phyloP scores from a whole-genome alignment of 92 coral and sea anemone species.

The Isaurus tuberculatus region DNA sequence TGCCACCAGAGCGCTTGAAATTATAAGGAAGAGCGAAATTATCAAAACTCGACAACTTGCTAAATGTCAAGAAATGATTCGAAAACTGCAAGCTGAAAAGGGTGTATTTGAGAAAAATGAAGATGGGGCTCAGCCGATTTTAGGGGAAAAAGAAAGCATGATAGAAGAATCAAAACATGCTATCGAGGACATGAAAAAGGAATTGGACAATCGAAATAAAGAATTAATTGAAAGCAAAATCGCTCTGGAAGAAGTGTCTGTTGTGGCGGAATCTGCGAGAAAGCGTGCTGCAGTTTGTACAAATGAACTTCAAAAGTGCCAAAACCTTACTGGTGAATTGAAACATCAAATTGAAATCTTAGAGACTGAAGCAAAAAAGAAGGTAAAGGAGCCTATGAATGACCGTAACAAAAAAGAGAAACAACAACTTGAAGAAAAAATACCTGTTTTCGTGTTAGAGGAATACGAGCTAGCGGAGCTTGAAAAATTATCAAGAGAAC shows the following conservation, averaged over 20 bases:
- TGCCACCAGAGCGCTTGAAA: conserved; percentile 36
- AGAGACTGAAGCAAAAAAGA: conserved; percentile 55
- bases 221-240: conserved; percentile 19
- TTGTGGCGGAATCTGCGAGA: conserved; percentile 21
- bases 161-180: conserved; percentile 7
- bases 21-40: neutral
- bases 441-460: no score
- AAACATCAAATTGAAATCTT: conserved; percentile 56
- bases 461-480: no score
- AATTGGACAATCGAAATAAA: neutral
- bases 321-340: conserved; percentile 52
- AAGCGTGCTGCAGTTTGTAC: conserved; percentile 44
- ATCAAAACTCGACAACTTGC: conserved; percentile 3
- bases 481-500: no score
- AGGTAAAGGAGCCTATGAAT: neutral
- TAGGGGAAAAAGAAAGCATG: conserved; percentile 11
- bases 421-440: no score
- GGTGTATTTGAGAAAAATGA: neutral
- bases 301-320: conserved; percentile 56
- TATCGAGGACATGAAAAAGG: conserved; percentile 39
- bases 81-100: conserved; percentile 21
- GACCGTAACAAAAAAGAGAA: no score
- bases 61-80: conserved; percentile 19
- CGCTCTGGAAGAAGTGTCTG: neutral
- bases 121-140: neutral